A percentile compares a stretch with the other conserved stretches of the same genome.
Conservation (phyloP, 2,113 vertebrate genomes). For the Embiotoca jacksoni region DNA sequence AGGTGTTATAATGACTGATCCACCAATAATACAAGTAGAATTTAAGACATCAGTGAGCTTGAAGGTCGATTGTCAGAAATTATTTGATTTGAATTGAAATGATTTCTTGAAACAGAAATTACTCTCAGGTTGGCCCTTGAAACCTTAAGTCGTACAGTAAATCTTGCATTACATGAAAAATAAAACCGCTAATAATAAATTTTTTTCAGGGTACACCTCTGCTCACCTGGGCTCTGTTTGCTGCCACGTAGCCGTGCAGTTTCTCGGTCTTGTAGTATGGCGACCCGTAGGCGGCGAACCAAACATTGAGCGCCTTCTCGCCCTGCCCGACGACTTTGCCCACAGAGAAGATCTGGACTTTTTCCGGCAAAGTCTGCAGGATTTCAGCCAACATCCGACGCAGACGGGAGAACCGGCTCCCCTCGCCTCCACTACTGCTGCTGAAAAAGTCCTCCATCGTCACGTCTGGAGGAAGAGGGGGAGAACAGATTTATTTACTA, state of each 20-base stretch:
- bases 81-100: no score
- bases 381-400: slow-evolving; percentile 83
- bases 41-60: no score
- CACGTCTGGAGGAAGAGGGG: slow-evolving; percentile 75
- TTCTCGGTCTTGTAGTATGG: slow-evolving; percentile 88
- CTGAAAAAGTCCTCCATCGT: slow-evolving; percentile 88
- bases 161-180: no score
- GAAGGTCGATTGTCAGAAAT: no score
- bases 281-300: slow-evolving; percentile 87
- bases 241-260: slow-evolving; percentile 87
- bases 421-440: slow-evolving; percentile 64
- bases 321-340: slow-evolving; percentile 66
- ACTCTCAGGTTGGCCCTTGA: no score
- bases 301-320: slow-evolving; percentile 79
- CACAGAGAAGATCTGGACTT: slow-evolving; percentile 89
- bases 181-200: no score
- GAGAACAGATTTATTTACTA: background rate
- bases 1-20: no score
- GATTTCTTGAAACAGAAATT: no score
- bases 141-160: no score
- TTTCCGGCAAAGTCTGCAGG: slow-evolving; percentile 78
- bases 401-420: slow-evolving; percentile 86
- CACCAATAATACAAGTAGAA: no score
- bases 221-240: slow-evolving; percentile 84
- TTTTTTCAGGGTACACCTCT: background rate